Base-by-base conservation (phyloP, 2,888 invertebrate genomes). In the Lepidochitona cinerea region DNA sequence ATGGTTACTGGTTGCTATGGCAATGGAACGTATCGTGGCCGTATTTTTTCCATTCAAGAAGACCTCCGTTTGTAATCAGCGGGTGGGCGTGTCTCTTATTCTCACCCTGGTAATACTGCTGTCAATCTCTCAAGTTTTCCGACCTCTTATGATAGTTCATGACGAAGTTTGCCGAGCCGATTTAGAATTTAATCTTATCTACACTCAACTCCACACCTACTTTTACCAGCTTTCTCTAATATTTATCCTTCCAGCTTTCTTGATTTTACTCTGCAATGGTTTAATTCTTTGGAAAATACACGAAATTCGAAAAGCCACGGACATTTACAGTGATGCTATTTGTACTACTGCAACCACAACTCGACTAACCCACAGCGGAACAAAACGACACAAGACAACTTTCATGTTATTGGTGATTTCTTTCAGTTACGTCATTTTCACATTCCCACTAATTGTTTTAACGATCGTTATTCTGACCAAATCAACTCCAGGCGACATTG, bases 371-470 rank as follows among this genome's bases (percentile, higher is more conserved):
- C 73, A 73, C 66, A 35, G 37, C 1, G 33, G 37, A 9, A 59
- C 54, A 1, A 68, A 74, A 23, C 77, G 80, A n/a, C 76, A 80
- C 73, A 84, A 82, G 72, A 83, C 85, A 23, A 85, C 85, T 1
- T 79, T 78, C 70, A 83, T 83, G 80, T 74, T 85, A 49, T 73
- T 84, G 37, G 73, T 79, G 65, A 81, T 85, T 33, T 82, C 83
- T 35, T 82, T 84, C 75, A 81, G 79, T 2, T 84, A 83, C 75
- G 76, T 83, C 29, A 29, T 79, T 29, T 81, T 83, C 32, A 74
- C 82, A 0, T 65, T 84, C 37, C 85, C 85, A 1, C 71, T 77
- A 23, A 75, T 84, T 41, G 71, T 78, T 12, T 64, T 83, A 32
- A 77, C 84, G n/a, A 68, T 79, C 37, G 26, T 74, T 6, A 68